phyloP scores from a whole-genome alignment of 2,888 invertebrate genomes.

The Geophilus truncorum region DNA sequence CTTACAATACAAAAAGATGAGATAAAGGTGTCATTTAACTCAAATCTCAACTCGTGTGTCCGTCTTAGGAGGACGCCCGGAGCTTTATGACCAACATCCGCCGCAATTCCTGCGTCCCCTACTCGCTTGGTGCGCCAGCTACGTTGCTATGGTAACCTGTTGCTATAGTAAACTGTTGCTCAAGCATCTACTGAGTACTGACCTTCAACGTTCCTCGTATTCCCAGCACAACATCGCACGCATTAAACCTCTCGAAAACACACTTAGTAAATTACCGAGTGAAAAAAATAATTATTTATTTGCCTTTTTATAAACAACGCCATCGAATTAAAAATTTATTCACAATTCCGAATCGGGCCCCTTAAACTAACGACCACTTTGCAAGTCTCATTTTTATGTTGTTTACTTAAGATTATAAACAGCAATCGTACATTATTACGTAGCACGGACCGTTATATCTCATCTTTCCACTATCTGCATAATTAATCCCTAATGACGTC shows the following conservation, averaged over 20 bases:
- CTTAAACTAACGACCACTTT: not conserved
- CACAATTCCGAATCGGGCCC: not conserved
- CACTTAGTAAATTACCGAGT: not conserved
- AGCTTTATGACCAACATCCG: constrained; percentile 24
- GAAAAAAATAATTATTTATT: not conserved
- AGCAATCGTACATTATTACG: not conserved
- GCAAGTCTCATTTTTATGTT: not conserved
- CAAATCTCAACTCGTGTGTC: constrained; percentile 4
- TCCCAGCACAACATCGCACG: not conserved
- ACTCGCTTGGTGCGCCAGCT: not conserved
- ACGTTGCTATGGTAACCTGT: constrained; percentile 29
- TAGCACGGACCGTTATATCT: not conserved
- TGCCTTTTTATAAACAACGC: not conserved
- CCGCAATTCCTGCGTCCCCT: not conserved
- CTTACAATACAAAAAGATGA: constrained; percentile 14
- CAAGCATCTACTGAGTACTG: not conserved
- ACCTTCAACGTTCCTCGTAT: not conserved
- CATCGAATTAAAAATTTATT: not conserved
- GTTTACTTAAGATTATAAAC: not conserved
- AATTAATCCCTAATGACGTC: constrained; percentile 7
- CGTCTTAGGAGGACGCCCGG: not conserved
- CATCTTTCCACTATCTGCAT: not conserved
- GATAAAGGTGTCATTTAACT: constrained; percentile 1
- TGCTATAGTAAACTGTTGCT: constrained; percentile 29
- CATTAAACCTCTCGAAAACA: not conserved